Conservation (phyloP, 2,888 invertebrate species). For the Diploptera punctata region DNA sequence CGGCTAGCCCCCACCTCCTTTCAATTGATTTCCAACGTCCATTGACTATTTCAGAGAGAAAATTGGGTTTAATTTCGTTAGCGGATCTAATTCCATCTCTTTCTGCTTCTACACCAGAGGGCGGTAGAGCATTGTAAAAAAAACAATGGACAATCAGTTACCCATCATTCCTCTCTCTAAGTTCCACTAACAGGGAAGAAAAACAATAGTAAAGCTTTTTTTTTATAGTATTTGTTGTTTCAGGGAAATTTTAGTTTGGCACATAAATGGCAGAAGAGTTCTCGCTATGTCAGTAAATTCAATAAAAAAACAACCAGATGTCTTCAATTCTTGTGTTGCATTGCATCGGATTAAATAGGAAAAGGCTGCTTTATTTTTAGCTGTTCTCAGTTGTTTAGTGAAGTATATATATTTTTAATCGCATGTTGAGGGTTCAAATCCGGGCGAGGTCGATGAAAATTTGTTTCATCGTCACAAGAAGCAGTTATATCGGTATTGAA, state of each 20-base stretch:
- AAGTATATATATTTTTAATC: too few relatives aligned
- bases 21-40: conserved; percentile 22
- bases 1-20: conserved; percentile 4
- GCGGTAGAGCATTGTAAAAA: conserved; percentile 5
- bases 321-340: too few relatives aligned
- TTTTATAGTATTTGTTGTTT: conserved; percentile 10
- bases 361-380: too few relatives aligned
- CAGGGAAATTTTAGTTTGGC: neutral
- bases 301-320: too few relatives aligned
- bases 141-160: conserved; percentile 28
- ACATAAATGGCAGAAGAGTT: neutral
- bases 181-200: conserved; percentile 9
- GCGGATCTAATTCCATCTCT: conserved; percentile 9
- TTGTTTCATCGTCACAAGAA: too few relatives aligned
- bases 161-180: conserved; percentile 23
- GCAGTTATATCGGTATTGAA: too few relatives aligned
- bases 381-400: too few relatives aligned
- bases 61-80: conserved; percentile 31
- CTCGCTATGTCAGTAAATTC: too few relatives aligned
- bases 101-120: neutral
- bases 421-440: too few relatives aligned
- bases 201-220: neutral
- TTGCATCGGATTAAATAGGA: too few relatives aligned
- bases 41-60: conserved; percentile 27
- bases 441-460: too few relatives aligned